Evolutionary conservation across 1,140 invertebrate genomes (phyloP), one percentile per base, ranked within the genome.

Genomic region (Harpegnathos saltator): DNA sequence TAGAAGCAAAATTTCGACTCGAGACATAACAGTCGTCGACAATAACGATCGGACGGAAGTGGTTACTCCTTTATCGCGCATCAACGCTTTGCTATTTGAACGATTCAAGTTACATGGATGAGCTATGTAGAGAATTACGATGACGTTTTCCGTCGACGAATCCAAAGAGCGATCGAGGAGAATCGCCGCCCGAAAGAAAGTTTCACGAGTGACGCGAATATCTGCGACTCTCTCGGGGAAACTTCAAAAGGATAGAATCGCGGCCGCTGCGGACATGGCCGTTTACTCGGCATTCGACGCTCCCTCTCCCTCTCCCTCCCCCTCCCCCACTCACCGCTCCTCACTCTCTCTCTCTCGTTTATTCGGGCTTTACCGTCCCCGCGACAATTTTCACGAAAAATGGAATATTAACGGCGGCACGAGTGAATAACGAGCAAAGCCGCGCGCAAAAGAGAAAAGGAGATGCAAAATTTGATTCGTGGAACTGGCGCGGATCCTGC

Each of bases 71-170:
- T n/a, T n/a, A n/a, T n/a, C n/a, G n/a, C n/a, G n/a, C n/a, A n/a
- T n/a, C n/a, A n/a, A n/a, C n/a, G n/a, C n/a, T n/a, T n/a, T n/a
- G n/a, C n/a, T n/a, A n/a, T n/a, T n/a, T n/a, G n/a, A n/a, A n/a
- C n/a, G n/a, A n/a, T n/a, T n/a, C n/a, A n/a, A n/a, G n/a, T n/a
- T n/a, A n/a, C n/a, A n/a, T n/a, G n/a, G n/a, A n/a, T n/a, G n/a
- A n/a, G n/a, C n/a, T n/a, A n/a, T n/a, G n/a, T n/a, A n/a, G n/a
- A 74, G 19, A 17, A 56, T 75, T 15, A 75, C 17, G 63, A 38
- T 17, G 11, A 63, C 11, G 7, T 73, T n/a, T n/a, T 24, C 14
- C 48, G 12, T 29, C 5, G 38, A 68, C 17, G 5, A 5, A 3
- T n/a, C 61, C n/a, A 44, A 9, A 29, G 56, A 7, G n/a, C 63